Conservation (phyloP, 2,113 vertebrate genomes). For the Trinectes maculatus region DNA sequence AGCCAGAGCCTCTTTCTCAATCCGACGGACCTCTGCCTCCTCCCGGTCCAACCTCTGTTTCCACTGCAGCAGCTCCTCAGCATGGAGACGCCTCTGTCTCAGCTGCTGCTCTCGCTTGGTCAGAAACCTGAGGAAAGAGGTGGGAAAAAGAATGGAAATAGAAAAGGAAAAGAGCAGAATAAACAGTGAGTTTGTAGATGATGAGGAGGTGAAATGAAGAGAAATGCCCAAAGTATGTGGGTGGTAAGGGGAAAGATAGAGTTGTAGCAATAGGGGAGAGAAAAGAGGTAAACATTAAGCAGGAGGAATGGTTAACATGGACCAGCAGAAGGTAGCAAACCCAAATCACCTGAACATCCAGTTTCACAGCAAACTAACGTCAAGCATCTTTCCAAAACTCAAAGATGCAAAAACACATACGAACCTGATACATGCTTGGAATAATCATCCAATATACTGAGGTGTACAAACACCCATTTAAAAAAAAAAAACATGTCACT, state of each 20-base stretch:
- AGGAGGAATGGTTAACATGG: conserved; percentile 22
- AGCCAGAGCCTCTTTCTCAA: conserved; percentile 93
- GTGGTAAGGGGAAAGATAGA: neutral
- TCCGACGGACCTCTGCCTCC: conserved; percentile 89
- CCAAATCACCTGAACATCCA: conserved; percentile 47
- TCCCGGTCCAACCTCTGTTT: conserved; percentile 91
- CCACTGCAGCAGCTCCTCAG: conserved; percentile 93
- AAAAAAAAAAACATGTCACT: conserved; percentile 43
- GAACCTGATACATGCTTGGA: conserved; percentile 53
- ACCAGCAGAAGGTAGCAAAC: conserved; percentile 33
- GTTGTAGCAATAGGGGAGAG: conserved; percentile 17
- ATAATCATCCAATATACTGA: conserved; percentile 37
- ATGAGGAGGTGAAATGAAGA: neutral
- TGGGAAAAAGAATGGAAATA: conserved; percentile 12
- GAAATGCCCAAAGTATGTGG: no score
- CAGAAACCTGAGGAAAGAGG: conserved; percentile 85
- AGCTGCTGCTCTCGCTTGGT: conserved; percentile 96
- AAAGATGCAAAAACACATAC: conserved; percentile 34
- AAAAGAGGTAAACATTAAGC: conserved; percentile 38
- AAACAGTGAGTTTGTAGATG: neutral
- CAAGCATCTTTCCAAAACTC: conserved; percentile 34
- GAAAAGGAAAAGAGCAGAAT: neutral
- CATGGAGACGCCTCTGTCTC: conserved; percentile 91
- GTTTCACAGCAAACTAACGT: conserved; percentile 58
- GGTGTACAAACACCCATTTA: conserved; percentile 38